Base-by-base conservation (phyloP, 2,888 invertebrate genomes). In the Formica aserva region DNA sequence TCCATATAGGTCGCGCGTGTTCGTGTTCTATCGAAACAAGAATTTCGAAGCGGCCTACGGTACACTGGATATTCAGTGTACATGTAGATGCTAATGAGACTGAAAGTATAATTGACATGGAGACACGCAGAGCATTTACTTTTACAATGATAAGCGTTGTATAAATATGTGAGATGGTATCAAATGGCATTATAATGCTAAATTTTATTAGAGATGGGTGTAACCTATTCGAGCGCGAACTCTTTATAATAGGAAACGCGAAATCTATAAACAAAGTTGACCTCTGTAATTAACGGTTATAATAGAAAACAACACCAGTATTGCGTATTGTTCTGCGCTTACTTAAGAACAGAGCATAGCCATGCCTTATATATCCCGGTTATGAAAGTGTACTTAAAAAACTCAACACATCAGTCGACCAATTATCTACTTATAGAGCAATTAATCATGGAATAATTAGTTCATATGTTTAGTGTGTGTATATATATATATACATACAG, bases 361-460 rank as follows among this genome's bases (percentile, higher is more conserved):
- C 67, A 92, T 93, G 91, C 92, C 91, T 92, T 92, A 88, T 89
- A 91, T 77, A 91, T 91, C 91, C 93, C 93, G 91, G 92, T 94
- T 93, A 93, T 90, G 88, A 92, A 92, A 93, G 93, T 94, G 94
- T 94, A 94, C 94, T 94, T 94, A 94, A 52, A 52, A 94, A 92
- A 94, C 94, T 94, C 94, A 94, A 94, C 91, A 92, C 87, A 91
- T 90, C 90, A 90, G 83, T 92, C 90, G 90, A 92, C 91, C 90
- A 90, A 91, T 90, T 88, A 82, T 90, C 89, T 92, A 91, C 89
- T 92, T 91, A 89, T 91, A 91, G 87, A 85, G 76, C 87, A 90
- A 85, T 86, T 91, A 89, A 91, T 90, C 87, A 86, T 88, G 83
- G 87, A 89, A 88, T 87, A 88, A 88, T 89, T 88, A 88, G 81